Evolutionary conservation across 2,113 vertebrate genomes (phyloP).

Genomic region (Enhydra lutris): DNA sequence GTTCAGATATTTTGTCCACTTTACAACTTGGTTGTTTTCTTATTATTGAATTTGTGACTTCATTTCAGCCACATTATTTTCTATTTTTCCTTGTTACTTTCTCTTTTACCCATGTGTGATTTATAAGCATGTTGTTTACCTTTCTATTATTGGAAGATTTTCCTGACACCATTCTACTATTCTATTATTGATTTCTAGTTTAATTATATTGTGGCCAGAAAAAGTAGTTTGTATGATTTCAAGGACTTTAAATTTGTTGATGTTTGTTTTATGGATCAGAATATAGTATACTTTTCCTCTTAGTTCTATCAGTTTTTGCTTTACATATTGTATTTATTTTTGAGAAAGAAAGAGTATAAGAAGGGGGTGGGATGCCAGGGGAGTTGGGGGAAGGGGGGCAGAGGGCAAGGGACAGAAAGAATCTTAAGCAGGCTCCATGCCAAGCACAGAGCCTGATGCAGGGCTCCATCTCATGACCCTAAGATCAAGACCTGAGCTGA

Average conservation of each 20-base stretch:
- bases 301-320: background rate
- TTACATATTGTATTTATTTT: background rate
- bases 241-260: background rate
- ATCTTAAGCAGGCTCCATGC: background rate
- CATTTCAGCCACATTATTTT: background rate
- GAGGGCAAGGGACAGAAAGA: background rate
- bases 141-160: background rate
- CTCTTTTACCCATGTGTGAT: background rate
- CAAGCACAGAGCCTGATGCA: background rate
- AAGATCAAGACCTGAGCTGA: too few relatives aligned
- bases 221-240: background rate
- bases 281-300: background rate
- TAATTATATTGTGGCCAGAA: background rate
- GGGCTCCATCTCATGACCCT: background rate
- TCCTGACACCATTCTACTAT: background rate
- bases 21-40: background rate
- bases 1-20: background rate
- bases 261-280: background rate
- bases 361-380: background rate
- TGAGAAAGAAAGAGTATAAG: background rate
- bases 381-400: background rate
- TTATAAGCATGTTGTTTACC: background rate
- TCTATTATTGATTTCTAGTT: background rate
- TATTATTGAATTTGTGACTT: background rate
- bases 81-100: background rate